A percentile compares a stretch with the other conserved stretches of the same genome.
These are phyloP conservation scores for Trachelus stipa DNA, from an alignment of 2,888 invertebrate genomes.

Conservation along the genomic window DNA sequence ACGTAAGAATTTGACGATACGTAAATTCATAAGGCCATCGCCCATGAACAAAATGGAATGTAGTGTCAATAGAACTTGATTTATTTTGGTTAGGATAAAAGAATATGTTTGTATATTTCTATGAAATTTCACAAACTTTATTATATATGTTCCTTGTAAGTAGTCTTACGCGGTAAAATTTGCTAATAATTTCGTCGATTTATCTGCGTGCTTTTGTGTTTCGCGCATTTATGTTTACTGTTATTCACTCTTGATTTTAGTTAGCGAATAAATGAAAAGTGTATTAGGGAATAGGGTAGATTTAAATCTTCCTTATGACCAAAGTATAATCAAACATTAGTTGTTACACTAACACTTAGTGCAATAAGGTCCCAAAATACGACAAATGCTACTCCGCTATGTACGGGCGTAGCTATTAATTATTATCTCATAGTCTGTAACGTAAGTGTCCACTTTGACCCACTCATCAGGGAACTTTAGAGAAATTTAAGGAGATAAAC, in stretches of 20 bases:
- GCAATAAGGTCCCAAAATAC: neutral
- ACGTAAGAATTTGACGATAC: neutral
- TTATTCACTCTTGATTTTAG: conserved; percentile 1
- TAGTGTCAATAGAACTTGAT: neutral
- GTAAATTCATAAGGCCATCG: neutral
- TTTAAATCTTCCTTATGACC: neutral
- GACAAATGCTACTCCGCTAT: neutral
- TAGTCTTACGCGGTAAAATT: neutral
- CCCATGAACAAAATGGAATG: neutral
- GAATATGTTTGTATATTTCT: neutral
- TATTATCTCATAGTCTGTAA: neutral
- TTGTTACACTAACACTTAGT: neutral
- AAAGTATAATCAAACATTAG: conserved; percentile 2
- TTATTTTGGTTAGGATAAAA: neutral
- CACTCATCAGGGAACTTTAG: neutral
- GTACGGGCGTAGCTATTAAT: neutral
- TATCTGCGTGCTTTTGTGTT: neutral
- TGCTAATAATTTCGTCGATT: neutral
- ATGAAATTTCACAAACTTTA: neutral
- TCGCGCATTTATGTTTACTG: conserved; percentile 1
- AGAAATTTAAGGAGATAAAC: neutral
- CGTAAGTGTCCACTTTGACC: neutral
- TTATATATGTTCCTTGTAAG: neutral
- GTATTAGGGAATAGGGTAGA: neutral
- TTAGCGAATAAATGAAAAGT: neutral